Evolutionary conservation across 2,113 vertebrate genomes (phyloP).

Genomic region (Anoplopoma fimbria): DNA sequence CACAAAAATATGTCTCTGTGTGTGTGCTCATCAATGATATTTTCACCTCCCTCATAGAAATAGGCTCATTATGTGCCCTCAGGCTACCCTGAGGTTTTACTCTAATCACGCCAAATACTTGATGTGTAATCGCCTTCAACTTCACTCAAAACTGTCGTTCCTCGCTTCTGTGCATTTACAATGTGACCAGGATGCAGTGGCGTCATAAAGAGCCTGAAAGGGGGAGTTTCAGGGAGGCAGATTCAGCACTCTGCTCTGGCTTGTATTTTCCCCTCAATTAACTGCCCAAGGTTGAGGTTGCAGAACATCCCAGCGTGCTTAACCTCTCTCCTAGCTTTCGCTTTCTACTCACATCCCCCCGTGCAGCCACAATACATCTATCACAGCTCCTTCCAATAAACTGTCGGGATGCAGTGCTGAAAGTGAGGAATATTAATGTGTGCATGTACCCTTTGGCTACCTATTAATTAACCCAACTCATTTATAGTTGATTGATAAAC

Average conservation of each 20-base stretch:
- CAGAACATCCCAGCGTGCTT: slow-evolving; percentile 51
- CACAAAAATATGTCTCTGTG: background rate
- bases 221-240: background rate
- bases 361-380: slow-evolving; percentile 51
- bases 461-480: slow-evolving; percentile 66
- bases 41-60: slow-evolving; percentile 40
- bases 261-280: slow-evolving; percentile 70
- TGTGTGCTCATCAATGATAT: slow-evolving; percentile 38
- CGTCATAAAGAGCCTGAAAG: slow-evolving; percentile 23
- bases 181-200: slow-evolving; percentile 10
- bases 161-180: slow-evolving; percentile 36
- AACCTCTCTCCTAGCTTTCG: slow-evolving; percentile 25
- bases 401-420: slow-evolving; percentile 41
- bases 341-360: slow-evolving; percentile 28
- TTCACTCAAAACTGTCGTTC: slow-evolving; percentile 37
- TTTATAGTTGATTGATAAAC: slow-evolving; percentile 74
- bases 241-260: slow-evolving; percentile 9
- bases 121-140: slow-evolving; percentile 59
- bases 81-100: slow-evolving; percentile 55
- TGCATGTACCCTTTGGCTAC: slow-evolving; percentile 58
- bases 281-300: slow-evolving; percentile 64
- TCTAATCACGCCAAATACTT: slow-evolving; percentile 71
- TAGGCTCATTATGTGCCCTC: slow-evolving; percentile 61
- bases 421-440: slow-evolving; percentile 66
- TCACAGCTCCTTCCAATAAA: slow-evolving; percentile 48